Percentiles rank a stretch among this genome's conserved stretches.
Conservation (phyloP, 2,888 invertebrate genomes). For the Atrina japonica region DNA sequence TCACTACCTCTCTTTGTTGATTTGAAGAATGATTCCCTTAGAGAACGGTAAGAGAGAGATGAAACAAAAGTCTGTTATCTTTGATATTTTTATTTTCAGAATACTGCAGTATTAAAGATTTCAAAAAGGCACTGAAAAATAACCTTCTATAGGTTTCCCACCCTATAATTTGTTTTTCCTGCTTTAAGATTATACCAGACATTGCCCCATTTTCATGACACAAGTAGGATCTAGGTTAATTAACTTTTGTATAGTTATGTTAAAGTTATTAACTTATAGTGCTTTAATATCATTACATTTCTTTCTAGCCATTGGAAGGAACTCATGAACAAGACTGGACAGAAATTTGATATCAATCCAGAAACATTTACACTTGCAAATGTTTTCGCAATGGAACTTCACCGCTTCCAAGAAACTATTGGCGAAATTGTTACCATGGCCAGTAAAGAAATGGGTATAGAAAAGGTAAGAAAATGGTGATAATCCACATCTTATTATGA, state of each 20-base stretch:
- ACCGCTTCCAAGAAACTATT: slow-evolving; percentile 90
- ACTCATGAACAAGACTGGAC: slow-evolving; percentile 92
- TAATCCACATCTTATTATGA: no score
- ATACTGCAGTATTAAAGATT: background rate
- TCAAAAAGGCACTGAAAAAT: background rate
- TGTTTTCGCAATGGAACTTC: slow-evolving; percentile 95
- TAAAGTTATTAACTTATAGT: no score
- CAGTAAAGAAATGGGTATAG: slow-evolving; percentile 94
- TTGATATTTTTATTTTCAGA: background rate
- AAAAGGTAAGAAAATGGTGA: slow-evolving; percentile 85
- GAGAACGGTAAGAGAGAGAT: slow-evolving; percentile 85
- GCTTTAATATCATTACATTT: no score
- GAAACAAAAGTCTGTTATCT: no score
- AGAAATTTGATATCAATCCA: slow-evolving; percentile 91
- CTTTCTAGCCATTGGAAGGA: slow-evolving; percentile 90
- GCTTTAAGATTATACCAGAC: background rate
- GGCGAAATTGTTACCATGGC: slow-evolving; percentile 93
- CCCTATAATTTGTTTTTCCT: no score
- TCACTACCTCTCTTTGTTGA: slow-evolving; percentile 94
- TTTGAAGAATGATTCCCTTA: slow-evolving; percentile 93
- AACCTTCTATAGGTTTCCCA: no score
- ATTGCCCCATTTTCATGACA: background rate
- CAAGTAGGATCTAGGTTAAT: background rate
- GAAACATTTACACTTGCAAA: slow-evolving; percentile 94
- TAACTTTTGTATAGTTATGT: no score